Percentiles rank a stretch among this genome's conserved stretches.
These are phyloP conservation scores for Allygus modestus DNA, from an alignment of 2,888 invertebrate genomes.

Conservation along the genomic window DNA sequence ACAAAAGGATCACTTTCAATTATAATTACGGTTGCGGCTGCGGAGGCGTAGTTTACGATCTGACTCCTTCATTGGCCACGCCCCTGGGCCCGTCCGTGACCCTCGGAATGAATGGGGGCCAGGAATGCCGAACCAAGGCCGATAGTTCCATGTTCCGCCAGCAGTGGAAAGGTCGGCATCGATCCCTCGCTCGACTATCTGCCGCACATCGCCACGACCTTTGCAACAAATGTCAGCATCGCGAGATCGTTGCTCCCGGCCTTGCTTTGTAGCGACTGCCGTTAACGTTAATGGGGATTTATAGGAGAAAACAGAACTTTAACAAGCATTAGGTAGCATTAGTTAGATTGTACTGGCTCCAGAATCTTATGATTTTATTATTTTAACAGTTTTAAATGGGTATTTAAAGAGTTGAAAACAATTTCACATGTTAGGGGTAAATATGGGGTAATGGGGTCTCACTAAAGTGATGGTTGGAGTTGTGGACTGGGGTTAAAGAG, in stretches of 20 bases:
- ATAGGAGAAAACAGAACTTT: no score
- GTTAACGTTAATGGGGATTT: background rate
- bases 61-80: background rate
- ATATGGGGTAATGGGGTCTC: no score
- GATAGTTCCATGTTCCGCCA: background rate
- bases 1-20: constrained; percentile 39
- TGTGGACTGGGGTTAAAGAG: no score
- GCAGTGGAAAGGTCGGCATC: constrained; percentile 6
- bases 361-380: no score
- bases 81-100: constrained; percentile 41
- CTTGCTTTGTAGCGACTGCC: background rate
- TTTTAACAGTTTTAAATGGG: no score
- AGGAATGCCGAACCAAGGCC: constrained; percentile 24
- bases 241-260: constrained; percentile 1
- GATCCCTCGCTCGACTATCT: background rate
- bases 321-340: no score
- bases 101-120: constrained; percentile 36
- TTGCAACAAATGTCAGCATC: constrained; percentile 22
- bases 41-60: background rate
- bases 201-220: constrained; percentile 30
- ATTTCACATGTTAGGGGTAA: no score
- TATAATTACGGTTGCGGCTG: constrained; percentile 15
- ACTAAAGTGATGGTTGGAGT: no score
- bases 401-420: no score
- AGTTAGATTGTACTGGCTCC: no score